Evolutionary conservation across 2,113 vertebrate genomes (phyloP).

Genomic region (Oreochromis spilurus): DNA sequence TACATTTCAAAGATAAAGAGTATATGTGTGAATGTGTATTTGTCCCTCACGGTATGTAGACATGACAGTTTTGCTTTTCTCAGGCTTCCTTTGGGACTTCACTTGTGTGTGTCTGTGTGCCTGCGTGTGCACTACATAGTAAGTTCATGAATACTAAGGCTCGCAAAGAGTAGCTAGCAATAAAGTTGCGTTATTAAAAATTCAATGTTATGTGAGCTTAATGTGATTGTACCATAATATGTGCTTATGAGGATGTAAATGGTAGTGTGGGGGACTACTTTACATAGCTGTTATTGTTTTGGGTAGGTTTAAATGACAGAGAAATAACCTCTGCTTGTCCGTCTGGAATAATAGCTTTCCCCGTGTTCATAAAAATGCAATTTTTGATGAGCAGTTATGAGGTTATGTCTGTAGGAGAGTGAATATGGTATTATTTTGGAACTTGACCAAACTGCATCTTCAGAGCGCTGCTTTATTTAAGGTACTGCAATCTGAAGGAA

Average conservation of each 20-base stretch:
- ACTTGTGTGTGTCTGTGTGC: not conserved
- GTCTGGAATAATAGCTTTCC: constrained; percentile 30
- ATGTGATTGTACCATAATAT: constrained; percentile 52
- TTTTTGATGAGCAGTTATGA: constrained; percentile 25
- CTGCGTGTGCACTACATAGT: not conserved
- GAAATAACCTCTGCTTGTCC: constrained; percentile 24
- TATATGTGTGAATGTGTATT: not conserved
- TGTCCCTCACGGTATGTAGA: not conserved
- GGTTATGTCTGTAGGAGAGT: not conserved
- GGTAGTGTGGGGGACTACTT: constrained; percentile 47
- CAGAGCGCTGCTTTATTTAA: not conserved
- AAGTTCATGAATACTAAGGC: constrained; percentile 11
- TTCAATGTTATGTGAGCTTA: constrained; percentile 29
- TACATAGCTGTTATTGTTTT: constrained; percentile 55
- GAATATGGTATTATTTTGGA: not conserved
- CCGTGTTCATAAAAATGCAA: constrained; percentile 45
- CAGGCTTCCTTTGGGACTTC: constrained; percentile 11
- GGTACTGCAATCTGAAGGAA: not conserved
- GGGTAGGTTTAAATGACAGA: constrained; percentile 36
- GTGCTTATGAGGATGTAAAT: constrained; percentile 62
- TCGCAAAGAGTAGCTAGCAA: constrained; percentile 19
- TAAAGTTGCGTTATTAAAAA: constrained; percentile 62
- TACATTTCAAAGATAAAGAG: not conserved
- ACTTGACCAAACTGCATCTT: not conserved
- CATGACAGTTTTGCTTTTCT: constrained; percentile 48